Evolutionary conservation across 2,113 vertebrate genomes (phyloP), one percentile per base, ranked within the genome.

Genomic region (Campylomormyrus tamandua): DNA sequence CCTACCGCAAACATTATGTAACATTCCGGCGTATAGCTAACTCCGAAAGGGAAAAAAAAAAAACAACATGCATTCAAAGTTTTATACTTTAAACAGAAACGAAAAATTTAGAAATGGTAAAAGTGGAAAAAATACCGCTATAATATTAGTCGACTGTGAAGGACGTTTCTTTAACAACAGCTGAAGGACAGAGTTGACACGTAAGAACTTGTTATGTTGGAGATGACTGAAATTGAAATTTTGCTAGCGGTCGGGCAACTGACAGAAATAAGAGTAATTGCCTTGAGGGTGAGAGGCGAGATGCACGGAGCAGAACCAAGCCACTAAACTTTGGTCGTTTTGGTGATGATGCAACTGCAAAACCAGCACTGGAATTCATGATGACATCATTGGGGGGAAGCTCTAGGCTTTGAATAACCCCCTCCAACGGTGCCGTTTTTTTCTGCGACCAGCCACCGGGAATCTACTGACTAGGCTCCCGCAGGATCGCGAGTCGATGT

Each of bases 391-490:
- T 42, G 35, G 66, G 35, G 49, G 27, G 39, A 87, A 49, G 35
- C 50, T 15, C 46, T 83, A 15, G 39, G 42, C 9, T 42, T 11
- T 15, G 35, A 70, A 45, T 70, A 90, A 84, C 89, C 53, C 15
- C 42, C 35, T 10, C 66, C 13, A 52, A 21, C 10, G 35, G 31
- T 45, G 9, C 80, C 8, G 2, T 49, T 62, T 70, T 66, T 31
- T 35, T 39, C 70, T 90, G 52, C 2, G 66, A 85, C 50, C 83
- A 39, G 89, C 88, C 89, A 90, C 45, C 52, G 62, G 24, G 80
- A 21, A 66, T 89, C 90, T 89, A 77, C 90, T 88, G 89, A 91
- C 86, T 9, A 90, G 86, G 46, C 89, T 66, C 50, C 42, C 50
- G 0, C 52, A 53, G 77, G 87, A 46, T 83, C 46, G 45, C 87